phyloP scores from a whole-genome alignment of 2,888 invertebrate species.

The Tachina fera region DNA sequence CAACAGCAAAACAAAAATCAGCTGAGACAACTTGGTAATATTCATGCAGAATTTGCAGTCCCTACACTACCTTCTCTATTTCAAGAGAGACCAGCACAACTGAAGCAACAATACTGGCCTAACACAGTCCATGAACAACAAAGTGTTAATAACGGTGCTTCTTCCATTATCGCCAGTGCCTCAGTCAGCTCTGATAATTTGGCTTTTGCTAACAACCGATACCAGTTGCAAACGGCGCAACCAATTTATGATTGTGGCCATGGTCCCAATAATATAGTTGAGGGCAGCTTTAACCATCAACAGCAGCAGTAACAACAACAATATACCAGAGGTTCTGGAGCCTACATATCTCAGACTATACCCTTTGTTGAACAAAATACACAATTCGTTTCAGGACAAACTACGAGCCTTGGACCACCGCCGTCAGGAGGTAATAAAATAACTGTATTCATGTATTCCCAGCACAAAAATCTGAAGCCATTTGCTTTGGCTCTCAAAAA shows the following conservation, averaged over 20 bases:
- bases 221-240: slow-evolving; percentile 77
- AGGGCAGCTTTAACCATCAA: slow-evolving; percentile 75
- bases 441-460: slow-evolving; percentile 79
- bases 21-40: slow-evolving; percentile 61
- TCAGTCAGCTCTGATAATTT: slow-evolving; percentile 73
- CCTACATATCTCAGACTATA: too few relatives aligned
- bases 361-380: too few relatives aligned
- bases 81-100: slow-evolving; percentile 55
- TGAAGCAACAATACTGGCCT: slow-evolving; percentile 72
- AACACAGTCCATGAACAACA: slow-evolving; percentile 61
- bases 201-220: slow-evolving; percentile 75
- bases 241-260: slow-evolving; percentile 81
- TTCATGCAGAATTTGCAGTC: slow-evolving; percentile 64
- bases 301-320: slow-evolving; percentile 73
- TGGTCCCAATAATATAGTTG: slow-evolving; percentile 80
- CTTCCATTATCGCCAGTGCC: too few relatives aligned
- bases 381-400: too few relatives aligned
- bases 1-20: too few relatives aligned
- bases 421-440: slow-evolving; percentile 77
- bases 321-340: too few relatives aligned
- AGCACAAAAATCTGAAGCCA: slow-evolving; percentile 77
- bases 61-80: slow-evolving; percentile 72
- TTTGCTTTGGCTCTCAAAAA: slow-evolving; percentile 76
- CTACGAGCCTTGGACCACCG: too few relatives aligned
- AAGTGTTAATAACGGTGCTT: slow-evolving; percentile 60